These are phyloP conservation scores for Coreius guichenoti DNA, from an alignment of 2,797 vertebrate species.

Conservation along the genomic window DNA sequence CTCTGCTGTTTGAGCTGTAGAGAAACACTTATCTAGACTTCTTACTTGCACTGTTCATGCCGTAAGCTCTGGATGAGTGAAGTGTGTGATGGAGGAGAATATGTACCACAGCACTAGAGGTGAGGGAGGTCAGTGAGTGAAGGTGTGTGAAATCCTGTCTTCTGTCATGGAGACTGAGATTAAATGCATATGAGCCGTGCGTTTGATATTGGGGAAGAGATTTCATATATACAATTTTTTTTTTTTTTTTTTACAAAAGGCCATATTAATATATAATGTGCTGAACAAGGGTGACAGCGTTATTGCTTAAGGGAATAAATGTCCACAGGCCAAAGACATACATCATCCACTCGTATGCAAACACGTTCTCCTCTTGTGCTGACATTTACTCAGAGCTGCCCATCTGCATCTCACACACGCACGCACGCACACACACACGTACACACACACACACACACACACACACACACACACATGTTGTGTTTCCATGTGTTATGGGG, in stretches of 20 bases:
- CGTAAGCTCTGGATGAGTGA: not conserved
- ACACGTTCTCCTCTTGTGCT: conserved; percentile 74
- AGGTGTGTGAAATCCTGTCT: not conserved
- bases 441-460: conserved; percentile 41
- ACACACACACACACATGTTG: not conserved
- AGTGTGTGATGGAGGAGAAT: not conserved
- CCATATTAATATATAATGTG: conserved; percentile 86
- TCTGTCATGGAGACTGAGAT: not conserved
- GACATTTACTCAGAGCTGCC: conserved; percentile 80
- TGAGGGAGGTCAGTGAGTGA: not conserved
- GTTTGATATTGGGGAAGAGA: not conserved
- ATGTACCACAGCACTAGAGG: not conserved
- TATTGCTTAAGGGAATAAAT: conserved; percentile 81
- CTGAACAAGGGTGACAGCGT: conserved; percentile 75
- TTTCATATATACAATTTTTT: not conserved
- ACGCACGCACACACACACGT: not conserved
- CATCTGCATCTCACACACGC: conserved; percentile 68
- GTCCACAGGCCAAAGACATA: conserved; percentile 76
- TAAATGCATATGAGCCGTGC: not conserved
- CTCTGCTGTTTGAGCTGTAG: not conserved
- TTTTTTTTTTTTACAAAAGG: conserved; percentile 73
- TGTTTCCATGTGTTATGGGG: no score
- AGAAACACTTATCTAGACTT: not conserved
- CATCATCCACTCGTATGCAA: conserved; percentile 84
- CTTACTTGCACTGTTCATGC: not conserved